Evolutionary conservation across 2,797 vertebrate genomes (phyloP).

Genomic region (Pelobates cultripes): DNA sequence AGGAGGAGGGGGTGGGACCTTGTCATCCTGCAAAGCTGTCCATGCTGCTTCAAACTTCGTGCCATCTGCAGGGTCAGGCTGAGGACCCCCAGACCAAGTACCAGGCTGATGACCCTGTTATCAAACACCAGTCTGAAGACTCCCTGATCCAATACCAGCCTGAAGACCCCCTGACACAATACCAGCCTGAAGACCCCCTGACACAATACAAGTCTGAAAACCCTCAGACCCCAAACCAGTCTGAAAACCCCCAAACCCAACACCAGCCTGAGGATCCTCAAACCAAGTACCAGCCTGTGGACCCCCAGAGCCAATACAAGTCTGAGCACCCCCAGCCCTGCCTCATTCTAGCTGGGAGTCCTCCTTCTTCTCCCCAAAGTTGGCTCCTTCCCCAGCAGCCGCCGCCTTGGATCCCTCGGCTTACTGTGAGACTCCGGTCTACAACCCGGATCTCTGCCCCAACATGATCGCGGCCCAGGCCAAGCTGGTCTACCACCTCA

Average conservation of each 20-base stretch:
- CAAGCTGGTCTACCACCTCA: constrained; percentile 88
- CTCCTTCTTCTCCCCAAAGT: constrained; percentile 87
- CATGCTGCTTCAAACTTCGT: background rate
- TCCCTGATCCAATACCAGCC: background rate
- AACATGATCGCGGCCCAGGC: constrained; percentile 92
- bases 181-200: too few species aligned
- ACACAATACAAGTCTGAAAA: too few species aligned
- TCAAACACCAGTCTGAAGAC: background rate
- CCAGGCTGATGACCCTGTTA: background rate
- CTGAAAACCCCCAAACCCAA: too few species aligned
- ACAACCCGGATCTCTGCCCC: constrained; percentile 92
- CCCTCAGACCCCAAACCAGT: too few species aligned
- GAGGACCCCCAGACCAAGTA: background rate
- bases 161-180: too few species aligned
- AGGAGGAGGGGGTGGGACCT: constrained; percentile 59
- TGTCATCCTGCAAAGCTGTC: constrained; percentile 24
- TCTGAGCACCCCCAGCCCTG: background rate
- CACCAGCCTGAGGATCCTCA: too few species aligned
- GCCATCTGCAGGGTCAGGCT: background rate
- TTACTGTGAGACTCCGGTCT: constrained; percentile 92
- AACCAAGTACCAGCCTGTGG: background rate
- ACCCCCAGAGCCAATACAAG: background rate
- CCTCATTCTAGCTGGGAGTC: constrained; percentile 12
- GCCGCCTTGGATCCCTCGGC: constrained; percentile 95
- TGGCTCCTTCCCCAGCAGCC: constrained; percentile 97